phyloP scores from a whole-genome alignment of 1,140 invertebrate species.

The Cydia splendana region DNA sequence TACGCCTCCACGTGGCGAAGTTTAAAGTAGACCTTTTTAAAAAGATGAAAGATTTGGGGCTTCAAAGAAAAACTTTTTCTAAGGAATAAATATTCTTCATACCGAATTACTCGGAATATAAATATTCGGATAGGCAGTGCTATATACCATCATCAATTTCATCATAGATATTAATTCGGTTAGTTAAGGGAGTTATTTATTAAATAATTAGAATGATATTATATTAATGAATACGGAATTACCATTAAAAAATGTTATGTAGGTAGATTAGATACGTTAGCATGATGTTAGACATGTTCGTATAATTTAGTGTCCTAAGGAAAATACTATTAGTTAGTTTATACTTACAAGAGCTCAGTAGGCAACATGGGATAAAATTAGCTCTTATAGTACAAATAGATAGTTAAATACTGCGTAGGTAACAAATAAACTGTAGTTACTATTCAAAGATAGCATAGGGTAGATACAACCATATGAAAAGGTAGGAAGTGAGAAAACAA shows the following conservation, averaged over 20 bases:
- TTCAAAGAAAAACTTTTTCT: not conserved
- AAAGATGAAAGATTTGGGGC: not conserved
- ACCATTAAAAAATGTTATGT: no score
- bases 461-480: conserved; percentile 26
- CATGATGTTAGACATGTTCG: not conserved
- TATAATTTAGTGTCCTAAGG: not conserved
- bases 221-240: no score
- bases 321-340: not conserved
- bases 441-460: conserved; percentile 21
- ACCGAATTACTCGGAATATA: not conserved
- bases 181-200: no score
- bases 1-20: not conserved
- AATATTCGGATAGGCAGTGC: no score
- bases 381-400: not conserved
- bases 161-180: not conserved
- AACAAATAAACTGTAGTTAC: not conserved
- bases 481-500: conserved; percentile 33
- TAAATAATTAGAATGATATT: no score
- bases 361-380: not conserved
- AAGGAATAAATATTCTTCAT: not conserved
- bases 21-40: not conserved
- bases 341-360: not conserved
- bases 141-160: not conserved
- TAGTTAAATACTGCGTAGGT: not conserved
- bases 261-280: no score